Evolutionary conservation across 2,797 vertebrate genomes (phyloP).

Genomic region (Rallus crepitans): DNA sequence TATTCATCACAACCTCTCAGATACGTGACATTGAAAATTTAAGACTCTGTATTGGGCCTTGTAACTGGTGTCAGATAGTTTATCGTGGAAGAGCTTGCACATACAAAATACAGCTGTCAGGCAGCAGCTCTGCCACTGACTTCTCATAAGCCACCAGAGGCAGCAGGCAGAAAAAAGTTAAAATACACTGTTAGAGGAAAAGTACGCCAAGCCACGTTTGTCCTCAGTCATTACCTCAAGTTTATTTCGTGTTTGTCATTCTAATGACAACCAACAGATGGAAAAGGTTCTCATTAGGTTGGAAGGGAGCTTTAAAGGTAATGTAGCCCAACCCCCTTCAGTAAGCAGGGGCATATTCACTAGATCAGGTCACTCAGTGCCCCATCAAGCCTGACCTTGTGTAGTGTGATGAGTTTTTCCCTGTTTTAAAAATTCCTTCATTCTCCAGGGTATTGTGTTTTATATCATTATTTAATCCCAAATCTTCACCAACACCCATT

Average conservation of each 20-base stretch:
- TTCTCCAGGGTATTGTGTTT: background rate
- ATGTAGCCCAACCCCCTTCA: too few species aligned
- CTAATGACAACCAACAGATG: background rate
- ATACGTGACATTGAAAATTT: background rate
- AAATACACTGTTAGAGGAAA: background rate
- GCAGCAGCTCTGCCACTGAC: background rate
- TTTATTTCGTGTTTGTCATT: background rate
- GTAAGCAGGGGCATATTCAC: too few species aligned
- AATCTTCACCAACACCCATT: background rate
- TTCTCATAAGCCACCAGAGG: background rate
- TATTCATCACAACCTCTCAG: background rate
- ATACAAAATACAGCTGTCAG: background rate
- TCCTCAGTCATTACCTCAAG: background rate
- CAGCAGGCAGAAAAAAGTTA: background rate
- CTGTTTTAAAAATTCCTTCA: background rate
- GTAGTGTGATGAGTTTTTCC: too few species aligned
- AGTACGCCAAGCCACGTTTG: fast-evolving
- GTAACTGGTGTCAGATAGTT: background rate
- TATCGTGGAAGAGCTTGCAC: background rate
- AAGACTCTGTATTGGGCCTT: fast-evolving
- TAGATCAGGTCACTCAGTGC: too few species aligned
- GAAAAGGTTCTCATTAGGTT: background rate
- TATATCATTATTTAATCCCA: background rate
- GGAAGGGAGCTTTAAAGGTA: too few species aligned
- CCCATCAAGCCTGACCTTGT: too few species aligned